Base-by-base conservation (phyloP, 1,140 invertebrate genomes). In the Brachionus koreanus region DNA sequence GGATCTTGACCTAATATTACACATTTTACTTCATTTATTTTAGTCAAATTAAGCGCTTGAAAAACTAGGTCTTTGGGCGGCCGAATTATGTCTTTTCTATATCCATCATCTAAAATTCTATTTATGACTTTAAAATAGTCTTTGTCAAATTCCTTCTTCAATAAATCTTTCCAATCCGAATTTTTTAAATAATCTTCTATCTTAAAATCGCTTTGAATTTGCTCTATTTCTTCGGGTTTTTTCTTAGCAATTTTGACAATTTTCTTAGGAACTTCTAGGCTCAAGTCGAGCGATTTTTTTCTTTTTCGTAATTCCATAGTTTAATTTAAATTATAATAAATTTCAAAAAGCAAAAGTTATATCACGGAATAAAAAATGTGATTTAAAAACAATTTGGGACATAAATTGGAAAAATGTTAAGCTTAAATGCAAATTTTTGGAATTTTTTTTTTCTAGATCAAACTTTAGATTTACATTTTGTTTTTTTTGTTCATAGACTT, bases 1-100 rank as follows among this genome's bases (percentile, higher is more conserved):
- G 82, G 82, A 74, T 82, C 82, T 74, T 82, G 82, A 12, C 82
- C 82, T 37, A 82, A 29, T 35, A 82, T 82, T 10, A 82, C 82
- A 37, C 69, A 65, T 57, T 67, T 82, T 33, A 82, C 29, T 23
- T 82, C 5, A 19, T 25, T 49, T 13, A 82, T 16, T 33, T 39
- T 63, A 16, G 77, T 82, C 23, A 35, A 23, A 69, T 82, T 82
- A 13, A 82, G 42, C 12, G 57, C 77, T 33, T 61, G 16, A 82
- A 82, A 82, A 49, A 82, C 57, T 33, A 82, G 77, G 5, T 82
- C 57, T 82, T 82, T 82, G 9, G 52, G 57, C n/a, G 77, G 77
- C 35, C 76, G 19, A 12, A 79, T 25, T 29, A 57, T 19, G 1
- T 25, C 33, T 23, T 43, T 57, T 9, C 16, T 37, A 65, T 79